Percentiles rank a stretch among this genome's conserved stretches.
phyloP scores from a whole-genome alignment of 2,113 vertebrate species.

The Arvicanthis niloticus region DNA sequence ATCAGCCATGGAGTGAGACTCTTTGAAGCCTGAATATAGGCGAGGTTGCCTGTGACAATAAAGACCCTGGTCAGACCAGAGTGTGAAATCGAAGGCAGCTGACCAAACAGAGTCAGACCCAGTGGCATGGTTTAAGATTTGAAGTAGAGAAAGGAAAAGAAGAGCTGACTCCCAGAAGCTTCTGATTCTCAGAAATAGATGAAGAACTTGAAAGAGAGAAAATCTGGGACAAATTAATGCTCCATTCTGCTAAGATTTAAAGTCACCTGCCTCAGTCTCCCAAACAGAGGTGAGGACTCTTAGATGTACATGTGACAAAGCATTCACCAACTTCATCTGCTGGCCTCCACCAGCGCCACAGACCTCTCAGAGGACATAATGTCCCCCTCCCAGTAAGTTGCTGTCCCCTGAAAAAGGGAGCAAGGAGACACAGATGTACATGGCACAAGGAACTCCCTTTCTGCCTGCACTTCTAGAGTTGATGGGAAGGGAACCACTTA shows the following conservation, averaged over 20 bases:
- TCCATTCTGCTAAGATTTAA: neutral
- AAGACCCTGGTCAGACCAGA: neutral
- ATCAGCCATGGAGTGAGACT: neutral
- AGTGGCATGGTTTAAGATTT: neutral
- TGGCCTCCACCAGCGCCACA: neutral
- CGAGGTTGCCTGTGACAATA: neutral
- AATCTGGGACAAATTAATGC: neutral
- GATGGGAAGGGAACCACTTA: slow-evolving; percentile 75
- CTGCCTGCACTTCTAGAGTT: slow-evolving; percentile 53
- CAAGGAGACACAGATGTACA: neutral
- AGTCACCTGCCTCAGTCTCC: neutral
- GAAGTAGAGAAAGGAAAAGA: neutral
- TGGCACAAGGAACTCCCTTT: neutral
- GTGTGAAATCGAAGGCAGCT: neutral
- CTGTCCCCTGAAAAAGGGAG: neutral
- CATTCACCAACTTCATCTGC: neutral
- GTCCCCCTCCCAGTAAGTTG: neutral
- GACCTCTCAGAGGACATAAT: neutral
- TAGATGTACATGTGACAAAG: neutral
- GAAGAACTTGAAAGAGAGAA: slow-evolving; percentile 19
- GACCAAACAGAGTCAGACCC: neutral
- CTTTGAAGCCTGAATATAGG: neutral
- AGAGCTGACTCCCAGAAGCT: neutral
- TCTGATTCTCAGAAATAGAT: neutral
- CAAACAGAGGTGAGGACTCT: neutral